Percentiles rank a stretch among this genome's conserved stretches.
Conservation (phyloP, 2,888 invertebrate species). For the Diaprepes abbreviatus region DNA sequence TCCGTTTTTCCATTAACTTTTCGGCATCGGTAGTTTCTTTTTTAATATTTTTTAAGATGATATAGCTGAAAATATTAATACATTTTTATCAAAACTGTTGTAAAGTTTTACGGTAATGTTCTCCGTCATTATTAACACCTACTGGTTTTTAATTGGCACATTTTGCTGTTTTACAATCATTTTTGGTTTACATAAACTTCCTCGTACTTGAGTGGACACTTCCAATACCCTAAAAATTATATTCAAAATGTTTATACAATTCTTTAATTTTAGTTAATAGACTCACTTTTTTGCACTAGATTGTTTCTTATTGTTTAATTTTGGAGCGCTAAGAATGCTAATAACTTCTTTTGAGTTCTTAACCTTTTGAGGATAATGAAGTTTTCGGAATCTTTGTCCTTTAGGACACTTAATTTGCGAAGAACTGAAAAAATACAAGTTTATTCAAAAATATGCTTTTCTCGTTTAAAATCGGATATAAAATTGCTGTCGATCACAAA, state of each 20-base stretch:
- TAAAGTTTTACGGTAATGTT: no score
- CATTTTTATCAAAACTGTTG: no score
- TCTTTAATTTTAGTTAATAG: no score
- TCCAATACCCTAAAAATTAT: background rate
- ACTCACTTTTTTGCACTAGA: constrained; percentile 6
- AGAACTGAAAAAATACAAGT: constrained; percentile 28
- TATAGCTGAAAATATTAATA: constrained; percentile 23
- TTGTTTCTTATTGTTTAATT: constrained; percentile 20
- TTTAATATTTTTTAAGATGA: constrained; percentile 15
- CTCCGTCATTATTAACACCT: background rate
- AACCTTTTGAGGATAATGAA: constrained; percentile 24
- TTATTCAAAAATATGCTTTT: no score
- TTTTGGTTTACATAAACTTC: constrained; percentile 15
- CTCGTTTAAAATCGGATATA: no score
- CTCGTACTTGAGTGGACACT: background rate
- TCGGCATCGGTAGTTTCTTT: constrained; percentile 7
- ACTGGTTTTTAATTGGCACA: background rate
- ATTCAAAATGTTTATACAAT: no score
- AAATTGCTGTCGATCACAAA: no score
- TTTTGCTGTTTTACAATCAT: background rate
- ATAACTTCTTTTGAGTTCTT: constrained; percentile 38
- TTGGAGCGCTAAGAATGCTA: constrained; percentile 41
- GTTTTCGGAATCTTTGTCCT: background rate
- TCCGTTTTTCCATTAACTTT: constrained; percentile 28
- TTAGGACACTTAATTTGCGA: background rate